Percentiles rank a stretch among this genome's conserved stretches.
Conservation (phyloP, 2,888 invertebrate species). For the Trissonchulus sp. region DNA sequence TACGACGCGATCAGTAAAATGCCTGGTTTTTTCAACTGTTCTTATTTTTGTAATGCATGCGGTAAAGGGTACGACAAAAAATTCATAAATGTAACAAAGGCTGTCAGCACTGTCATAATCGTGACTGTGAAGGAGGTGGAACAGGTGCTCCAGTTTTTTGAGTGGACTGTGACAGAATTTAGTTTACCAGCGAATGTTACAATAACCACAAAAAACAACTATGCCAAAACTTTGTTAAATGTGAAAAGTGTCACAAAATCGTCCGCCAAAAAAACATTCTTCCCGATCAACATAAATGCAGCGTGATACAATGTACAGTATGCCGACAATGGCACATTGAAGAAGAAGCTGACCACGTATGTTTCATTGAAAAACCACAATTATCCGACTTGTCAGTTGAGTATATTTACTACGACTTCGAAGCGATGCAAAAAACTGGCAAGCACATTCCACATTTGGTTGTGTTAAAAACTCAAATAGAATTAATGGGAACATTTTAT, state of each 20-base stretch:
- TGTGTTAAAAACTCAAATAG: not conserved
- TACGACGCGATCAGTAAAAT: constrained; percentile 14
- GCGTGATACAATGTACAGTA: not conserved
- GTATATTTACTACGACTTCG: constrained; percentile 17
- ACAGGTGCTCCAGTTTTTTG: no score
- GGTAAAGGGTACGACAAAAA: constrained; percentile 13
- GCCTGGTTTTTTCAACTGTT: not conserved
- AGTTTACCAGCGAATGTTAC: not conserved
- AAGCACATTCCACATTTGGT: constrained; percentile 19
- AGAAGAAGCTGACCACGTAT: not conserved
- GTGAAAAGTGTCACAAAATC: not conserved
- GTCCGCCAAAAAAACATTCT: not conserved
- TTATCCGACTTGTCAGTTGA: not conserved
- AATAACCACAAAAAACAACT: not conserved
- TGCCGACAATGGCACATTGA: not conserved
- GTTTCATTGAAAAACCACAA: not conserved
- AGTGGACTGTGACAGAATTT: not conserved
- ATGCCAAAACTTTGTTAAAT: not conserved
- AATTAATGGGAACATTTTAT: not conserved
- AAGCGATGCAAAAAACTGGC: constrained; percentile 5
- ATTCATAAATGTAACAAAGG: not conserved
- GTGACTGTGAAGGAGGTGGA: no score
- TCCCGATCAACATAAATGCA: not conserved
- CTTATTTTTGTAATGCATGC: constrained; percentile 17
- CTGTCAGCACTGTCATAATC: not conserved